These are phyloP conservation scores for Mycetomoellerius zeteki DNA, from an alignment of 1,140 invertebrate species.

Conservation along the genomic window DNA sequence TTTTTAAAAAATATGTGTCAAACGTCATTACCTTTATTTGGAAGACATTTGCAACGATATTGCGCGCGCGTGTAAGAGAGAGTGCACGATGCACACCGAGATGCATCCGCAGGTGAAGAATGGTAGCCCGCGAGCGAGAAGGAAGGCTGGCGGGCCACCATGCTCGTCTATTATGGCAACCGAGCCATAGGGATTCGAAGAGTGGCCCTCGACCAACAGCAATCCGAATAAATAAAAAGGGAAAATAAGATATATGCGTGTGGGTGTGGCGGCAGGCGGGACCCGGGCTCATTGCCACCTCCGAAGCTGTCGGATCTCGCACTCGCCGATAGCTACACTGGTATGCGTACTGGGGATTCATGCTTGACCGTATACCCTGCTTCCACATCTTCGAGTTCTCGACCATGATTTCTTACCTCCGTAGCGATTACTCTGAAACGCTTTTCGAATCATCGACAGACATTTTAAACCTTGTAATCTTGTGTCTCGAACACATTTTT, in stretches of 20 bases:
- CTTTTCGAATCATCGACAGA: conserved; percentile 41
- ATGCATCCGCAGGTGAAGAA: conserved; percentile 72
- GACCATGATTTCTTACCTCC: conserved; percentile 60
- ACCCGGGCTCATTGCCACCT: conserved; percentile 83
- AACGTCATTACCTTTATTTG: neutral
- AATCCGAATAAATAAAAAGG: conserved; percentile 85
- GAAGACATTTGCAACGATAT: conserved; percentile 29
- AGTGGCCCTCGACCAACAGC: conserved; percentile 82
- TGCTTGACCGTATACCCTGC: conserved; percentile 21
- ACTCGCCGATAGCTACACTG: conserved; percentile 77
- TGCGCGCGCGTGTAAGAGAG: neutral
- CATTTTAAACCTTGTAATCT: conserved; percentile 44
- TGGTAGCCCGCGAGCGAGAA: conserved; percentile 71
- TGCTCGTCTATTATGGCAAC: conserved; percentile 82
- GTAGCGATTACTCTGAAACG: neutral
- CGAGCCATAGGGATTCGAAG: conserved; percentile 80
- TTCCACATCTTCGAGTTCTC: conserved; percentile 64
- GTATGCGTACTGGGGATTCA: conserved; percentile 59
- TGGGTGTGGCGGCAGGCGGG: conserved; percentile 85
- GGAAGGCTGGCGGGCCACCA: conserved; percentile 80
- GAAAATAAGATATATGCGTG: conserved; percentile 84
- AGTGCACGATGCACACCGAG: conserved; percentile 42
- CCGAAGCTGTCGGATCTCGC: conserved; percentile 84
- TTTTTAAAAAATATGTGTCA: neutral
- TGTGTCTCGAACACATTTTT: conserved; percentile 25